phyloP scores from a whole-genome alignment of 1,140 invertebrate species.

The Babylonia areolata region DNA sequence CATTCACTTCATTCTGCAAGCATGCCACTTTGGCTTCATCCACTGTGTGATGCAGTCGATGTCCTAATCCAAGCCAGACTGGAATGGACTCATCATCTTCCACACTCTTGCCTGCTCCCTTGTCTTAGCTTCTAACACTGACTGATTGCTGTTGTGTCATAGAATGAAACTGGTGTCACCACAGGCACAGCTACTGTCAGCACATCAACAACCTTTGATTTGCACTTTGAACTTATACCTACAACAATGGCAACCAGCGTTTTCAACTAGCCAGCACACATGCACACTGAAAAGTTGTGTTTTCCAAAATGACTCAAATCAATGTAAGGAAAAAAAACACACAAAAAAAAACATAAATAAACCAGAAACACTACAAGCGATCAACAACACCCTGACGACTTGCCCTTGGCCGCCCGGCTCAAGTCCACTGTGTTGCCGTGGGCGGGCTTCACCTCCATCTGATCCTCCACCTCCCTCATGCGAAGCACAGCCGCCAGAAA shows the following conservation, averaged over 20 bases:
- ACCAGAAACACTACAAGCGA: neutral
- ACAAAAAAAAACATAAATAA: neutral
- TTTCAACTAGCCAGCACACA: neutral
- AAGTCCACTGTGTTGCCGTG: conserved; percentile 69
- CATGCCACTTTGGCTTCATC: neutral
- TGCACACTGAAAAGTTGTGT: neutral
- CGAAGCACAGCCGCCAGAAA: conserved; percentile 91
- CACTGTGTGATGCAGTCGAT: no score
- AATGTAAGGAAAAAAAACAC: no score
- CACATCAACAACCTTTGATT: neutral
- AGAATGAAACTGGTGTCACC: no score
- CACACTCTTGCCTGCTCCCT: neutral
- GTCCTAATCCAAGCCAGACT: no score
- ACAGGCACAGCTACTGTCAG: neutral
- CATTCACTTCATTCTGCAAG: neutral
- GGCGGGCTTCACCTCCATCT: conserved; percentile 62
- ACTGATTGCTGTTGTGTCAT: no score
- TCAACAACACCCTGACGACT: conserved; percentile 32
- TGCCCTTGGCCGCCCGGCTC: conserved; percentile 38
- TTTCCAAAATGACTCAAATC: no score
- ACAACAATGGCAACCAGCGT: neutral
- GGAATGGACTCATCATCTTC: neutral
- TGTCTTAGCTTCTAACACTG: neutral
- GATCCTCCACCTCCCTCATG: conserved; percentile 68
- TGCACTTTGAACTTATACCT: neutral